Conservation (phyloP, 2,113 vertebrate genomes). For the Cephalopholis sonnerati region DNA sequence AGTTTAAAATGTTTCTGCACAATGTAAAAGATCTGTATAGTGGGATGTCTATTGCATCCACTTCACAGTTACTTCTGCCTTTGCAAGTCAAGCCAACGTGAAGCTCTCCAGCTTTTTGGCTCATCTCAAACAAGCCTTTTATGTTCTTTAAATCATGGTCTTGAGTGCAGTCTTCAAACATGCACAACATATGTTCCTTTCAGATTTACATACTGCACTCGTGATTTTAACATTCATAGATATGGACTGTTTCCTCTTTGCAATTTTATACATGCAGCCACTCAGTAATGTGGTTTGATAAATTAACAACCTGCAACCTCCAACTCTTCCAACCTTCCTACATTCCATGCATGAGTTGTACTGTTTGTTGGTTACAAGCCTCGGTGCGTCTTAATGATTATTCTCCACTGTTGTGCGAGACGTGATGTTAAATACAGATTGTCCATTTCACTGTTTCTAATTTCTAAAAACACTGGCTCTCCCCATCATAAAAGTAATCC, state of each 20-base stretch:
- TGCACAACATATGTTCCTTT: neutral
- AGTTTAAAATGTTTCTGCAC: too few relatives aligned
- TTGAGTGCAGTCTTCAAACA: neutral
- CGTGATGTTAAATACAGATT: conserved; percentile 30
- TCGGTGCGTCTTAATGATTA: conserved; percentile 1
- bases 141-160: neutral
- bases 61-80: too few relatives aligned
- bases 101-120: too few relatives aligned
- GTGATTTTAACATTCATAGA: neutral
- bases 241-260: conserved; percentile 27
- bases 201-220: neutral
- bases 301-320: conserved; percentile 12
- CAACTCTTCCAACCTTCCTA: conserved; percentile 25
- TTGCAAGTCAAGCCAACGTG: too few relatives aligned
- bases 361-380: conserved; percentile 29
- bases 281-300: conserved; percentile 1
- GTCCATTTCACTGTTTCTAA: neutral
- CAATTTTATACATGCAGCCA: conserved; percentile 8
- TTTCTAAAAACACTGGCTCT: conserved; percentile 18
- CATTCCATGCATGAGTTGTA: conserved; percentile 60
- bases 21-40: too few relatives aligned
- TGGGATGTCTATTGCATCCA: too few relatives aligned
- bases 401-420: neutral
- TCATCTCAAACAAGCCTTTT: too few relatives aligned
- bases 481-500: conserved; percentile 37